A percentile compares a stretch with the other conserved stretches of the same genome.
Conservation (phyloP, 2,113 vertebrate species). For the Myxocyprinus asiaticus region DNA sequence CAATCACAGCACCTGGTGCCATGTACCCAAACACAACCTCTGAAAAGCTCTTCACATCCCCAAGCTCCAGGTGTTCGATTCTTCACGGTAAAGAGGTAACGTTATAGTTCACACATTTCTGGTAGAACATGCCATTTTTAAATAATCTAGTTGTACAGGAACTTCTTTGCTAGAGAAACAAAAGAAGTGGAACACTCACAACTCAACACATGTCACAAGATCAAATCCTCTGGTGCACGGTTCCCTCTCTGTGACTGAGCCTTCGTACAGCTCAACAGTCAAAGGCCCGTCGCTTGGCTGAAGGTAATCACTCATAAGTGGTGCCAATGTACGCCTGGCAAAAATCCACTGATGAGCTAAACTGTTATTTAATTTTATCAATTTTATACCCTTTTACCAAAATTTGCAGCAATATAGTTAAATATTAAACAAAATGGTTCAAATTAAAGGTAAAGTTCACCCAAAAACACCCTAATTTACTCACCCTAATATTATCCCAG, state of each 20-base stretch:
- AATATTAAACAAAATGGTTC: too few species aligned
- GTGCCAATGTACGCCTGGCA: slow-evolving; percentile 78
- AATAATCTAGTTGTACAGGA: not conserved
- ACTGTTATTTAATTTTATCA: too few species aligned
- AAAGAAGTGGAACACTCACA: slow-evolving; percentile 78
- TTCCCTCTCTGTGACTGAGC: slow-evolving; percentile 86
- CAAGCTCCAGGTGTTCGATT: slow-evolving; percentile 87
- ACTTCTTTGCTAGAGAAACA: not conserved
- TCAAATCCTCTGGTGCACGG: slow-evolving; percentile 87
- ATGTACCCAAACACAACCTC: slow-evolving; percentile 92
- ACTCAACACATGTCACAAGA: slow-evolving; percentile 86
- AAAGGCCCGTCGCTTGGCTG: slow-evolving; percentile 78
- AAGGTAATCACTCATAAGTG: slow-evolving; percentile 81
- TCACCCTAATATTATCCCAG: too few species aligned
- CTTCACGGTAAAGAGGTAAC: slow-evolving; percentile 64
- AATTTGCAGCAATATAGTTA: too few species aligned
- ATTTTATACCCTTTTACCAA: too few species aligned
- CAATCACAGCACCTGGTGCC: slow-evolving; percentile 79
- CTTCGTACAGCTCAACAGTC: slow-evolving; percentile 83
- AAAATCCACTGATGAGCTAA: not conserved
- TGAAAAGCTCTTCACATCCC: slow-evolving; percentile 82
- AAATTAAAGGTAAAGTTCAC: too few species aligned
- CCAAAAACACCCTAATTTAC: too few species aligned
- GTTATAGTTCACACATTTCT: too few species aligned
- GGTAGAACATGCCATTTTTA: not conserved